Percentiles rank a stretch among this genome's conserved stretches.
Evolutionary conservation across 30 jellyfish, hydroid and myxozoan genomes (phyloP).

Genomic region (Turritopsis rubra): DNA sequence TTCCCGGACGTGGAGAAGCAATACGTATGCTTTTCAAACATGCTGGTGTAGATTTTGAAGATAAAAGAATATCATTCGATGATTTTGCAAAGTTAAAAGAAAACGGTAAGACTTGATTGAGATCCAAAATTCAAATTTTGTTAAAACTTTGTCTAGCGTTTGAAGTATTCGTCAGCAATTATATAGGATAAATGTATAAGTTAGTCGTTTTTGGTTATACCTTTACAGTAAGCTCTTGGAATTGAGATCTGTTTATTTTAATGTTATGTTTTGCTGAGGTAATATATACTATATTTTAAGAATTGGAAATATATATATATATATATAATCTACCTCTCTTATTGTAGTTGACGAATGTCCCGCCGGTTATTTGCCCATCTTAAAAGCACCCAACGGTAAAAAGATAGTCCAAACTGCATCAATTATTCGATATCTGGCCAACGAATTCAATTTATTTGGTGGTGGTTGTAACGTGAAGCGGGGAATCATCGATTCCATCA

Average conservation of each 20-base stretch:
- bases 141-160: background rate
- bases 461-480: conserved; percentile 1
- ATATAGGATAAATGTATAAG: background rate
- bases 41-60: conserved; percentile 27
- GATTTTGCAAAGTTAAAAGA: background rate
- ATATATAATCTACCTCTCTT: background rate
- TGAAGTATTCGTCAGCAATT: background rate
- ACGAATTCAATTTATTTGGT: background rate
- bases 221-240: background rate
- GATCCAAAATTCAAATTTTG: background rate
- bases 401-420: conserved; percentile 7
- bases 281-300: background rate
- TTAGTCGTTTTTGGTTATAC: background rate
- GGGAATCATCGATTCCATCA: background rate
- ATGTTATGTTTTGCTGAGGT: background rate
- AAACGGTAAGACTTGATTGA: background rate
- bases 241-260: too few species aligned
- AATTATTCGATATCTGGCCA: conserved; percentile 12
- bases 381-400: conserved; percentile 5
- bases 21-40: conserved; percentile 3
- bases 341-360: conserved; percentile 10
- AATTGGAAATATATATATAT: background rate
- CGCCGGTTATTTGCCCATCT: background rate
- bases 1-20: conserved; percentile 18
- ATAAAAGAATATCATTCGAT: conserved; percentile 7